phyloP scores from a whole-genome alignment of 2,113 vertebrate species.

The Aptenodytes forsteri region DNA sequence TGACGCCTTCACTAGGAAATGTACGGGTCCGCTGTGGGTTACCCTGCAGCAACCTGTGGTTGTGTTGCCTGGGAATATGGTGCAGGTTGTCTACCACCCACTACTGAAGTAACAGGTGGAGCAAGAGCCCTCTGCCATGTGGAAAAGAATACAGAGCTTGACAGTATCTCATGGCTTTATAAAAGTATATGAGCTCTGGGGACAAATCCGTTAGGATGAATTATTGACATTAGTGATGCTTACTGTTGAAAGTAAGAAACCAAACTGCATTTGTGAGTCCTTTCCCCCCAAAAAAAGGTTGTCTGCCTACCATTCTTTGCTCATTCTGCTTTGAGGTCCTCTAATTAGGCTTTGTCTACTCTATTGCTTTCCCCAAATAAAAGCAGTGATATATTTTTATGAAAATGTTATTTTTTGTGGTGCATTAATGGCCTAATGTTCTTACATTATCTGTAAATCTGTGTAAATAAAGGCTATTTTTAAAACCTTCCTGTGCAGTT shows the following conservation, averaged over 20 bases:
- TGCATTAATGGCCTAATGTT: background rate
- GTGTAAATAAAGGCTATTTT: background rate
- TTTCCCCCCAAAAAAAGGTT: background rate
- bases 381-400: background rate
- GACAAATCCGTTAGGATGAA: background rate
- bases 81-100: background rate
- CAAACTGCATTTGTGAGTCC: background rate
- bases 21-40: fast-evolving
- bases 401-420: background rate
- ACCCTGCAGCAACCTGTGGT: background rate
- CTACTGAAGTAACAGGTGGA: background rate
- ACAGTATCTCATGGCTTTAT: background rate
- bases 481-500: background rate
- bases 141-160: background rate
- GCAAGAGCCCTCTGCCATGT: background rate
- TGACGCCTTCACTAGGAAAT: fast-evolving
- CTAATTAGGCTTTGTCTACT: background rate
- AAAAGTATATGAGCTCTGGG: background rate
- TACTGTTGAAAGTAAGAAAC: background rate
- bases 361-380: background rate
- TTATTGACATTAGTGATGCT: background rate
- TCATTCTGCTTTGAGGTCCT: background rate
- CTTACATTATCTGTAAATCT: background rate
- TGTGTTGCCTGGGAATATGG: background rate
- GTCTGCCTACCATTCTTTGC: background rate